Evolutionary conservation across 2,797 vertebrate species (phyloP).

Genomic region (Chelmon rostratus): DNA sequence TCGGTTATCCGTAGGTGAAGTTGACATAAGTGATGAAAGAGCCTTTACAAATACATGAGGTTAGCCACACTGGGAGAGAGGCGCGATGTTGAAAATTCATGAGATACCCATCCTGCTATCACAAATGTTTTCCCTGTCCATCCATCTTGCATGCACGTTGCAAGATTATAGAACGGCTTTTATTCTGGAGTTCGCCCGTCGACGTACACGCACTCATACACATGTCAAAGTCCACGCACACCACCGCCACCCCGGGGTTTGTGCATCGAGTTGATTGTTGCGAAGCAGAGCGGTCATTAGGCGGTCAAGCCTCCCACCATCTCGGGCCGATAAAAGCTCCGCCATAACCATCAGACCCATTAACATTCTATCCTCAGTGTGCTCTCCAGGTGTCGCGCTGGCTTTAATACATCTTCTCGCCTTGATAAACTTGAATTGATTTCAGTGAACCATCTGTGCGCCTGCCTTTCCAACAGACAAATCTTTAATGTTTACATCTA

Average conservation of each 20-base stretch:
- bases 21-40: conserved; percentile 64
- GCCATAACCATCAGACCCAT: conserved; percentile 39
- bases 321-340: conserved; percentile 38
- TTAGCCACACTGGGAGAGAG: conserved; percentile 46
- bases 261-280: conserved; percentile 52
- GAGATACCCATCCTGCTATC: conserved; percentile 50
- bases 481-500: conserved; percentile 12
- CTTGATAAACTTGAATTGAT: conserved; percentile 45
- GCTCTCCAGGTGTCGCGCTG: conserved; percentile 37
- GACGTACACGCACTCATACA: background rate
- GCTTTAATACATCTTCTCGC: conserved; percentile 44
- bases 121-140: conserved; percentile 57
- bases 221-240: conserved; percentile 14
- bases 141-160: conserved; percentile 40
- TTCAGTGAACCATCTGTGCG: conserved; percentile 31
- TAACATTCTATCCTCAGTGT: conserved; percentile 39
- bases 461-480: conserved; percentile 16
- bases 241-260: conserved; percentile 15
- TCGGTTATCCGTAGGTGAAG: conserved; percentile 50
- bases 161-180: conserved; percentile 49
- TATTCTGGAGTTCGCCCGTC: conserved; percentile 25
- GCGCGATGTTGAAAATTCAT: conserved; percentile 70
- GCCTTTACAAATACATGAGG: conserved; percentile 63
- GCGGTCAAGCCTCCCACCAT: conserved; percentile 45
- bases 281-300: conserved; percentile 56